Evolutionary conservation across 2,797 vertebrate genomes (phyloP).

Genomic region (Miichthys miiuy): DNA sequence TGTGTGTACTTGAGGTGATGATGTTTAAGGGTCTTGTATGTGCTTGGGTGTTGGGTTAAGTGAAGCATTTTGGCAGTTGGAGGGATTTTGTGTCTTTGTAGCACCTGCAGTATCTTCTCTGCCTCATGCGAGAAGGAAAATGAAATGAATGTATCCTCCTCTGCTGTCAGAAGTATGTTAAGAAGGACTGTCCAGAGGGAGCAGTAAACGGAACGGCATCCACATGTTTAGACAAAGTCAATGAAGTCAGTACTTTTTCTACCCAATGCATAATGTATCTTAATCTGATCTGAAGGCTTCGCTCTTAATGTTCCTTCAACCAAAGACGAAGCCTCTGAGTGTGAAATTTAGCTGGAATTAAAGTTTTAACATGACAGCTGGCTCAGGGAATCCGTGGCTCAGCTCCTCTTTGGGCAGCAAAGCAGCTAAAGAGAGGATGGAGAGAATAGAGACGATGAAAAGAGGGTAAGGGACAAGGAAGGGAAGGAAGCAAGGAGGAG

Average conservation of each 20-base stretch:
- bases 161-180: conserved; percentile 41
- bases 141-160: conserved; percentile 43
- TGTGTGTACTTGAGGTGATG: conserved; percentile 33
- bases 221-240: conserved; percentile 71
- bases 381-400: conserved; percentile 74
- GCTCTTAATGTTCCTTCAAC: conserved; percentile 76
- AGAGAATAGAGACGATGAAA: conserved; percentile 60
- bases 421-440: conserved; percentile 68
- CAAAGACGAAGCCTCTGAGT: conserved; percentile 75
- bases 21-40: conserved; percentile 11
- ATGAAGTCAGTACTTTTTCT: conserved; percentile 66
- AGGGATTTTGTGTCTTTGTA: conserved; percentile 41
- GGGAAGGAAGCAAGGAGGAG: conserved; percentile 26
- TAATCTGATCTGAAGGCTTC: conserved; percentile 81
- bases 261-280: conserved; percentile 75
- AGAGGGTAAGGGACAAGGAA: conserved; percentile 30
- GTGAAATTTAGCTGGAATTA: conserved; percentile 83
- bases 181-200: conserved; percentile 39
- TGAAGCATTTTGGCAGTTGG: conserved; percentile 25
- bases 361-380: conserved; percentile 81
- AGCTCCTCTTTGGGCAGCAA: conserved; percentile 74
- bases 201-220: conserved; percentile 59
- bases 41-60: conserved; percentile 34
- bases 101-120: conserved; percentile 40
- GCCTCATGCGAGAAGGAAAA: conserved; percentile 29